Conservation (phyloP, 2,113 vertebrate genomes). For the Saccopteryx leptura region DNA sequence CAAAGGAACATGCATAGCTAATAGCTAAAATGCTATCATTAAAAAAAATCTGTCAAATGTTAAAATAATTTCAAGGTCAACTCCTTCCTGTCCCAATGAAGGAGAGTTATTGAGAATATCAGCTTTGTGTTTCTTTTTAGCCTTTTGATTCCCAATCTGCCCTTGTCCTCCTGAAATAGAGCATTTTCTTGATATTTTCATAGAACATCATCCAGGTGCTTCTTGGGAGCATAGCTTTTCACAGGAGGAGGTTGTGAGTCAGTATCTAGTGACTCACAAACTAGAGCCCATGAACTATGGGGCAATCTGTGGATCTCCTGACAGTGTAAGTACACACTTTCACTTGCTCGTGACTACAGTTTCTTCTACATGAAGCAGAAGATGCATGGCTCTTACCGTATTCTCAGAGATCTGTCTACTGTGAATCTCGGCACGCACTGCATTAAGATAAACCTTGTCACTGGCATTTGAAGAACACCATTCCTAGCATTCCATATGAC, state of each 20-base stretch:
- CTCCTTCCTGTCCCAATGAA: not conserved
- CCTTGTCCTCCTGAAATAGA: constrained; percentile 1
- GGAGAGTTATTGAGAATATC: not conserved
- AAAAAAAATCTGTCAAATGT: not conserved
- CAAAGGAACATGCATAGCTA: not conserved
- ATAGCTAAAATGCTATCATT: not conserved
- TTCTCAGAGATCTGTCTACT: not conserved
- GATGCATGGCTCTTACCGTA: not conserved
- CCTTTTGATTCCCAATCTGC: not conserved
- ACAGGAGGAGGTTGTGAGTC: not conserved
- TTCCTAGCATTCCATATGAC: not conserved
- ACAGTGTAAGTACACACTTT: not conserved
- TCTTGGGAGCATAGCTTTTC: not conserved
- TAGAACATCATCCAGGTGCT: not conserved
- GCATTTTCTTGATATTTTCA: not conserved
- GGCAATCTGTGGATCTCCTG: not conserved
- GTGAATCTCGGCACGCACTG: not conserved
- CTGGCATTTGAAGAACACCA: not conserved
- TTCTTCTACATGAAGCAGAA: not conserved
- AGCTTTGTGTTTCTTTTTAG: not conserved
- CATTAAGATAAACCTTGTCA: not conserved
- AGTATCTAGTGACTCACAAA: not conserved
- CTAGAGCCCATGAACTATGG: not conserved
- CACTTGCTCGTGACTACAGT: not conserved
- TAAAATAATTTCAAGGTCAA: not conserved